These are phyloP conservation scores for Aproaerema taeniolella DNA, from an alignment of 2,888 invertebrate species.

Conservation along the genomic window DNA sequence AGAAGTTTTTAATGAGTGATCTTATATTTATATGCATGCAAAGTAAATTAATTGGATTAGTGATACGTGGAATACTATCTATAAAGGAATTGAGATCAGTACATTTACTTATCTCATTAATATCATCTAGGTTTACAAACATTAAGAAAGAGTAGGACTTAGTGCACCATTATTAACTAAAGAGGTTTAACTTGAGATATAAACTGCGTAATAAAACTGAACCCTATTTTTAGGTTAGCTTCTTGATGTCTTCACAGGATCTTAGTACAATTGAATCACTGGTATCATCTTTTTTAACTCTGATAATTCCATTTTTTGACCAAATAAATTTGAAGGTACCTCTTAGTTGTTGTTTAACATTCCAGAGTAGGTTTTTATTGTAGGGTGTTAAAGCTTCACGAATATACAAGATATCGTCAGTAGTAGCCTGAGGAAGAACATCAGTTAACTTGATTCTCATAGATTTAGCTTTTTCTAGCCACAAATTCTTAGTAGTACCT, in stretches of 20 bases:
- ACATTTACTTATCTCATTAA: not conserved
- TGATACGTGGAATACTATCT: not conserved
- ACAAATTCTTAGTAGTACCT: not conserved
- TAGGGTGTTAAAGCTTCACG: slow-evolving; percentile 11
- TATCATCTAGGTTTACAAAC: not conserved
- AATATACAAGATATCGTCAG: not conserved
- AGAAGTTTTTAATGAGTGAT: slow-evolving; percentile 13
- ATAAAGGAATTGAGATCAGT: not conserved
- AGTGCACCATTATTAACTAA: not conserved
- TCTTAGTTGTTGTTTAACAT: slow-evolving; percentile 26
- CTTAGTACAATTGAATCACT: not conserved
- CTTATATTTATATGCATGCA: slow-evolving; percentile 14
- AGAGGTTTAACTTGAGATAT: not conserved
- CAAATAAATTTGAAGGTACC: slow-evolving; percentile 9
- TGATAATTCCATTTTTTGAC: slow-evolving; percentile 4
- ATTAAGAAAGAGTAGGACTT: no score
- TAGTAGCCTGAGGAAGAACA: not conserved
- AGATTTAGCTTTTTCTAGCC: not conserved
- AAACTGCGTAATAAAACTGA: not conserved
- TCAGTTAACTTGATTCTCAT: not conserved
- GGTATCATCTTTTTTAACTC: slow-evolving; percentile 7
- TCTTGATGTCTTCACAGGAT: not conserved
- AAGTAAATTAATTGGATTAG: not conserved
- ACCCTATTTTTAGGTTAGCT: not conserved
- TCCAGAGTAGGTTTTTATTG: slow-evolving; percentile 4